Evolutionary conservation across 2,888 invertebrate genomes (phyloP).

Genomic region (Philopedon plagiatum): DNA sequence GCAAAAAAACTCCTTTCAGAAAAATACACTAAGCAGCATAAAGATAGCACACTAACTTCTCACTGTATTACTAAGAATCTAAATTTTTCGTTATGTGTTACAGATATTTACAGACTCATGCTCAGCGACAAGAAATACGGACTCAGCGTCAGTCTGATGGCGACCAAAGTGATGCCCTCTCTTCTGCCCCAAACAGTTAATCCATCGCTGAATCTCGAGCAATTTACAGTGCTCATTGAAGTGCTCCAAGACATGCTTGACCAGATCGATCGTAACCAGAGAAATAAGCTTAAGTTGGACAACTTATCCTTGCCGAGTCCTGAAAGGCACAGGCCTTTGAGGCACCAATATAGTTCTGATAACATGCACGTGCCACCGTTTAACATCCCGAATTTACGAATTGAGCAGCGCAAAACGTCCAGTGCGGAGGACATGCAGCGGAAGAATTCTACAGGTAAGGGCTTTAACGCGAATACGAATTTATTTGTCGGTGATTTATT

Average conservation of each 20-base stretch:
- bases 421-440: conserved; percentile 93
- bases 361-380: conserved; percentile 89
- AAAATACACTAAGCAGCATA: too few relatives aligned
- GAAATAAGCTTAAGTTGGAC: conserved; percentile 90
- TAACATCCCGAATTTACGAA: conserved; percentile 89
- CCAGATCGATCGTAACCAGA: conserved; percentile 89
- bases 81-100: too few relatives aligned
- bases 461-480: background rate
- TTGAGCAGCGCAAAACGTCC: conserved; percentile 90
- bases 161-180: conserved; percentile 93
- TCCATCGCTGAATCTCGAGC: conserved; percentile 85
- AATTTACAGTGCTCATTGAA: conserved; percentile 84
- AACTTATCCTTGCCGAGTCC: conserved; percentile 82
- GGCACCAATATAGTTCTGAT: conserved; percentile 89
- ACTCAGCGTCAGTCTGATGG: conserved; percentile 91
- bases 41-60: too few relatives aligned
- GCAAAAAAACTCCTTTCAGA: too few relatives aligned
- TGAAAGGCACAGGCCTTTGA: conserved; percentile 81
- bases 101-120: conserved; percentile 94
- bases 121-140: conserved; percentile 92
- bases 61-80: too few relatives aligned
- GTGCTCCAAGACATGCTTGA: conserved; percentile 95
- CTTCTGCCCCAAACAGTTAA: conserved; percentile 94
- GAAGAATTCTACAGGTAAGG: conserved; percentile 84
- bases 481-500: too few relatives aligned